Evolutionary conservation across 2,113 vertebrate genomes (phyloP), one percentile per base, ranked within the genome.

Genomic region (Hippocampus mohnikei): DNA sequence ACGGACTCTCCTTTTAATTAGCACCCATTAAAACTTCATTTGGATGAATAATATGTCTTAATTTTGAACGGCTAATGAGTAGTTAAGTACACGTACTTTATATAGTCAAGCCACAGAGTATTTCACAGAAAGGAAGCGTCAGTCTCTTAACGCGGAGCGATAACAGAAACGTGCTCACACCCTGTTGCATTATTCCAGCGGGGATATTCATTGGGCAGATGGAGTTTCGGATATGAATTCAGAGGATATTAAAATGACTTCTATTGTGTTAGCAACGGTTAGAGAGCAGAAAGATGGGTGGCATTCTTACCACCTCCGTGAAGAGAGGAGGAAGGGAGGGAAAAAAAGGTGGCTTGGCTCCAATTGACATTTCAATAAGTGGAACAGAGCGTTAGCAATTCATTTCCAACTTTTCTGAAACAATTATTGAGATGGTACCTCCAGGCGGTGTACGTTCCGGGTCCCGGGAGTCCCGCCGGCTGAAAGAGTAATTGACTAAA

Each of bases 401-500:
- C 94, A 95, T 95, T 92, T 92, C 95, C 94, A 96, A 95, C 93
- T 96, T 96, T 96, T 91, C 94, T 93, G 95, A 97, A 98, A 98
- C 96, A 97, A 99, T 99, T 98, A 98, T 95, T 95, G 94, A 96
- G 95, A 96, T 94, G 93, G 84, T 94, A 98, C 96, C 97, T 98
- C 96, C 92, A 97, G 97, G 96, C 97, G 94, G 94, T 98, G 96
- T 94, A 94, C 98, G 96, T 95, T 99, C 94, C 95, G 93, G 94
- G 94, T 98, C 97, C 97, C 97, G 73, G 94, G 97, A 96, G 97
- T 96, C 92, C 96, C 96, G 93, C 96, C 94, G 92, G 95, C 97
- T 98, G 95, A 94, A 99, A 98, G 95, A 96, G 95, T 97, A 98
- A 99, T 98, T 96, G 96, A 97, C 95, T 98, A 94, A 95, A 97